Conservation (phyloP, 2,888 invertebrate genomes). For the Hypena proboscidalis region DNA sequence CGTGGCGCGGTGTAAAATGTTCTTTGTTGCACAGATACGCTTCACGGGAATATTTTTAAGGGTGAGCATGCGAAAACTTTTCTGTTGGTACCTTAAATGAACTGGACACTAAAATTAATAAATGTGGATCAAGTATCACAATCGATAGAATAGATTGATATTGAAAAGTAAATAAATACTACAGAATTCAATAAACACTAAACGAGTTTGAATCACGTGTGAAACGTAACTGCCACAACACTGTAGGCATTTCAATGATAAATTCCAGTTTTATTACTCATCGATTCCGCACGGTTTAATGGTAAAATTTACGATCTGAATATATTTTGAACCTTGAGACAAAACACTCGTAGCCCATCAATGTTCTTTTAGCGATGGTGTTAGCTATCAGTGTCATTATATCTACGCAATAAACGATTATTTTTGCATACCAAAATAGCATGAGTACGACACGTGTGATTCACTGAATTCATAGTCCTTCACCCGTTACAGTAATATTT, state of each 20-base stretch:
- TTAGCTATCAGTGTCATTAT: slow-evolving; percentile 22
- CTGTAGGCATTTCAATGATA: slow-evolving; percentile 38
- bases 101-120: too few species aligned
- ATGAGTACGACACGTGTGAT: slow-evolving; percentile 6
- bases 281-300: slow-evolving; percentile 39
- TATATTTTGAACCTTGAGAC: slow-evolving; percentile 48
- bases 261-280: slow-evolving; percentile 44
- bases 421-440: slow-evolving; percentile 30
- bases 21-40: too few species aligned
- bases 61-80: too few species aligned
- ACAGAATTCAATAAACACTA: too few species aligned
- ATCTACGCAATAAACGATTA: slow-evolving; percentile 29
- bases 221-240: too few species aligned
- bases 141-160: too few species aligned
- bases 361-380: slow-evolving; percentile 42
- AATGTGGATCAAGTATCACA: too few species aligned
- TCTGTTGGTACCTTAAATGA: too few species aligned
- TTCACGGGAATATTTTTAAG: too few species aligned
- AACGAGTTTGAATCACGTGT: too few species aligned
- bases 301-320: slow-evolving; percentile 39
- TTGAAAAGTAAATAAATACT: too few species aligned
- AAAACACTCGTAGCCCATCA: slow-evolving; percentile 46
- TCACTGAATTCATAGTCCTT: slow-evolving; percentile 10
- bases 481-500: not conserved
- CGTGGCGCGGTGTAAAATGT: too few species aligned